phyloP scores from a whole-genome alignment of 2,113 vertebrate genomes.

The Mola mola region DNA sequence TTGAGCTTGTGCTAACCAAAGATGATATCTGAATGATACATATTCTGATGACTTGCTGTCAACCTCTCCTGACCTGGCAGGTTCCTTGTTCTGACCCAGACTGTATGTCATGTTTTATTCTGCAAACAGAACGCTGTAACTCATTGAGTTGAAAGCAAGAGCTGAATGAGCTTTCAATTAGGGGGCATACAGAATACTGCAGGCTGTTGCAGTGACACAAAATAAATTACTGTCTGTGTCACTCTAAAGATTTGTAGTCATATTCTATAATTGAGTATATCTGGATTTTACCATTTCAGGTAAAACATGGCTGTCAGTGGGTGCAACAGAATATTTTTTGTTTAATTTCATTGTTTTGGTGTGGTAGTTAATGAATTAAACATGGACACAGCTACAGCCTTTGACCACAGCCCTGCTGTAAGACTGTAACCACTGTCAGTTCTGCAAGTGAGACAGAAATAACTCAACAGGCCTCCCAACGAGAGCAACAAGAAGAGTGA shows the following conservation, averaged over 20 bases:
- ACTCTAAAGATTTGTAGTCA: conserved; percentile 1
- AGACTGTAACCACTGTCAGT: conserved; percentile 2
- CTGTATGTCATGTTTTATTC: conserved; percentile 49
- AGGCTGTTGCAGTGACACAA: conserved; percentile 11
- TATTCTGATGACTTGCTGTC: conserved; percentile 46
- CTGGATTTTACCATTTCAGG: background rate
- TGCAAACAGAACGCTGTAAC: conserved; percentile 5
- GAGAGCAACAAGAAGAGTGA: background rate
- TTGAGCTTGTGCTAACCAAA: conserved; percentile 6
- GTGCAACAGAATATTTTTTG: conserved; percentile 11
- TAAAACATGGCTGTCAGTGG: background rate
- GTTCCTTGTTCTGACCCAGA: conserved; percentile 2
- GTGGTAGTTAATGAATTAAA: conserved; percentile 17
- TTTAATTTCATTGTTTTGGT: conserved; percentile 23
- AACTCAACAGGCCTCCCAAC: conserved; percentile 24
- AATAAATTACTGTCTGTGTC: conserved; percentile 16
- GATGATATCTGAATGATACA: conserved; percentile 18
- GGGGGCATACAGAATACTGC: conserved; percentile 38
- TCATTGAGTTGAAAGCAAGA: conserved; percentile 36
- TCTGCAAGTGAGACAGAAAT: conserved; percentile 15
- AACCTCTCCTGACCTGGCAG: background rate
- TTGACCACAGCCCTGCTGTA: conserved; percentile 8
- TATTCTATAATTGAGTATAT: conserved; percentile 16
- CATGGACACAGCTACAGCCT: conserved; percentile 19
- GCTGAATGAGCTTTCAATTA: conserved; percentile 13